Base-by-base conservation (phyloP, 64 coral and sea anemone genomes). In the Stichodactyla helianthus region DNA sequence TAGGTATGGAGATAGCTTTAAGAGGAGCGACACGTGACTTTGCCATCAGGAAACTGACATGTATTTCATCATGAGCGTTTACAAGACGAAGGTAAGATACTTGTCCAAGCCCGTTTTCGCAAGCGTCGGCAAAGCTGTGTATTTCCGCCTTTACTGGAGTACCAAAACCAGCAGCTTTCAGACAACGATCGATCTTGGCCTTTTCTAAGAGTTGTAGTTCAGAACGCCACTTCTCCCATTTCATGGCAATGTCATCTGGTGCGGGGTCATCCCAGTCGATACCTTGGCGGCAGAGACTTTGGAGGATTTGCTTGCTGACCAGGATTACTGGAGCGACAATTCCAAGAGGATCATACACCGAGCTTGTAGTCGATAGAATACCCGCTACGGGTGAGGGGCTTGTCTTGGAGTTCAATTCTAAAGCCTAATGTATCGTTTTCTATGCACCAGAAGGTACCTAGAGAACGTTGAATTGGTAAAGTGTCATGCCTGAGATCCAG, bases 21-120 rank as follows among this genome's bases (percentile, higher is more conserved):
- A 88, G 77, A 28, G 90, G 90, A 82, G 90, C 77, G 11, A 92
- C 85, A 70, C 77, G 58, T 17, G 85, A 53, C 51, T 92, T 86
- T 50, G 84, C 77, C 58, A 92, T 87, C 22, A 92, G 84, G 86
- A 87, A 87, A n/a, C 84, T 87, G 6, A 92, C 90, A 19, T 87
- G 58, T 14, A 87, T 78, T 71, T 92, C 77, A 64, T 31, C 61
- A 2, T 92, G 80, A 1, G 12, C 44, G 77, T 92, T 83, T 26
- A 83, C 85, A 15, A 63, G 10, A 68, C 90, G 84, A 2, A 92
- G 85, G 57, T 92, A 92, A 11, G 85, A 82, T 19, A 87, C 85
- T 82, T 91, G 89, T 13, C 89, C 74, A 54, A 91, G 86, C 18
- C 89, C 89, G 5, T 70, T 91, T 50, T 91, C 84, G 77, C 89